A percentile compares a stretch with the other conserved stretches of the same genome.
phyloP scores from a whole-genome alignment of 2,888 invertebrate species.

The Conomelus anceps region DNA sequence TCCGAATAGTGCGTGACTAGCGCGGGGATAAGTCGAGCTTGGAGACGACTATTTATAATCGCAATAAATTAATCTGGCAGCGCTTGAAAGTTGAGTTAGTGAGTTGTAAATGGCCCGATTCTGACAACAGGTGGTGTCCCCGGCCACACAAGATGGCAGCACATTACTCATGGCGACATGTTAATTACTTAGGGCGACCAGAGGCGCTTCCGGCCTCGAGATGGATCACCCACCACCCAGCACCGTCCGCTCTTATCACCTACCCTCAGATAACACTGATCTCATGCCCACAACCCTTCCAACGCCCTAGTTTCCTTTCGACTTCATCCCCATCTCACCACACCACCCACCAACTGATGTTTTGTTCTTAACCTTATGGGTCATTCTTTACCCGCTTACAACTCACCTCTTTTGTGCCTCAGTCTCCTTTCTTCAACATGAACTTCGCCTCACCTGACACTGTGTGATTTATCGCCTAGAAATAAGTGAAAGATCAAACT shows the following conservation, averaged over 20 bases:
- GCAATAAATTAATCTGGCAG: not conserved
- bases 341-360: not conserved
- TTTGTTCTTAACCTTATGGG: not conserved
- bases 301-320: not conserved
- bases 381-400: not conserved
- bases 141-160: conserved; percentile 2
- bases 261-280: not conserved
- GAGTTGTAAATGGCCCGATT: conserved; percentile 1
- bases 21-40: not conserved
- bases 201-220: not conserved
- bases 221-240: not conserved
- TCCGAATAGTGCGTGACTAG: not conserved
- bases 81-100: conserved; percentile 3
- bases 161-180: conserved; percentile 1
- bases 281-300: not conserved
- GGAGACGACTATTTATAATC: conserved; percentile 7
- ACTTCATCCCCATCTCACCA: not conserved
- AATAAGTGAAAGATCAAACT: not conserved
- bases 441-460: not conserved
- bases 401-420: not conserved
- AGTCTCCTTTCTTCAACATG: not conserved
- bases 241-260: not conserved
- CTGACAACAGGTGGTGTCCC: not conserved
- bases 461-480: not conserved
- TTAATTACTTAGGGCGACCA: conserved; percentile 5